Evolutionary conservation across 1,140 invertebrate genomes (phyloP).

Genomic region (Orchestia grillus): DNA sequence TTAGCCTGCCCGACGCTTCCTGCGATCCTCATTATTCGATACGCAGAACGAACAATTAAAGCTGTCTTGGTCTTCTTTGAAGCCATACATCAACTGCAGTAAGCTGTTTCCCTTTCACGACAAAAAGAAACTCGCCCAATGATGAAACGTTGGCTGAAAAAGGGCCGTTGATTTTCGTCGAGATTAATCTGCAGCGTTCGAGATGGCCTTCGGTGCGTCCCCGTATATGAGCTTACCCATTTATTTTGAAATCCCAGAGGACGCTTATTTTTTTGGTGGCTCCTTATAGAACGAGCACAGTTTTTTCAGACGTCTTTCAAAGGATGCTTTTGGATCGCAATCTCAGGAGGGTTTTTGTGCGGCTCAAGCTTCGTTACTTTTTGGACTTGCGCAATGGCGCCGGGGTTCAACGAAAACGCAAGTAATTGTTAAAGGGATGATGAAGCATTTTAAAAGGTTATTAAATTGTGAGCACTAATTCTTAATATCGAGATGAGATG

Average conservation of each 20-base stretch:
- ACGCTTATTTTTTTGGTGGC: slow-evolving; percentile 27
- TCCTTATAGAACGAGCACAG: slow-evolving; percentile 36
- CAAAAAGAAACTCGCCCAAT: slow-evolving; percentile 1
- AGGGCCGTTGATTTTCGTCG: slow-evolving; percentile 33
- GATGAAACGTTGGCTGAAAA: slow-evolving; percentile 30
- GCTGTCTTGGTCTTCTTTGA: background rate
- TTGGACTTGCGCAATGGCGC: slow-evolving; percentile 22
- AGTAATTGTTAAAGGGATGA: slow-evolving; percentile 32
- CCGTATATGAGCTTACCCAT: slow-evolving; percentile 50
- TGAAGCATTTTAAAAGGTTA: slow-evolving; percentile 1
- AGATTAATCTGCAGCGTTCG: slow-evolving; percentile 52
- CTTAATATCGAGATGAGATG: background rate
- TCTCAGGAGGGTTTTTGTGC: background rate
- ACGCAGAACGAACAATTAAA: background rate
- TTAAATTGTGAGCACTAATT: background rate
- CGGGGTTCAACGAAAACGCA: slow-evolving; percentile 14
- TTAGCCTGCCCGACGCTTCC: background rate
- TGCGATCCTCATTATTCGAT: background rate
- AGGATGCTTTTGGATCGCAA: slow-evolving; percentile 14
- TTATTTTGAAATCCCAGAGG: slow-evolving; percentile 43
- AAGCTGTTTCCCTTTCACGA: slow-evolving; percentile 15
- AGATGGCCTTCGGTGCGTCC: background rate
- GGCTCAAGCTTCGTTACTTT: slow-evolving; percentile 1
- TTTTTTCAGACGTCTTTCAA: slow-evolving; percentile 40
- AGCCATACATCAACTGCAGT: slow-evolving; percentile 43